Conservation (phyloP, 2,797 vertebrate genomes). For the Onychomys leucogaster region DNA sequence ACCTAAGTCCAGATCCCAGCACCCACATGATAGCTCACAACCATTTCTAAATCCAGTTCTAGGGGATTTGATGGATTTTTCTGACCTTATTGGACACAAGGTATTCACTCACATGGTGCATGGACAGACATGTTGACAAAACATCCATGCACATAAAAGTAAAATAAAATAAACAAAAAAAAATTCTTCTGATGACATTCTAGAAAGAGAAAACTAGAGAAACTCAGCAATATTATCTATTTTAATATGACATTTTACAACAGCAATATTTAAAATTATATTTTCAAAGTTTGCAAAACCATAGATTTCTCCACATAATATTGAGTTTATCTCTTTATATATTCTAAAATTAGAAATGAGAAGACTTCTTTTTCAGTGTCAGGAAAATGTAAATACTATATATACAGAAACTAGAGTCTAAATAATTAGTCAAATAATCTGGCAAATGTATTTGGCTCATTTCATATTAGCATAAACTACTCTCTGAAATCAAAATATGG, state of each 20-base stretch:
- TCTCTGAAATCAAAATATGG: background rate
- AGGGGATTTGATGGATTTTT: background rate
- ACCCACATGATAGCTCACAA: background rate
- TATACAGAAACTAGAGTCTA: background rate
- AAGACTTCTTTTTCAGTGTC: background rate
- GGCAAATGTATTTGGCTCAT: background rate
- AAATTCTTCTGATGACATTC: background rate
- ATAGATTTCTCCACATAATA: background rate
- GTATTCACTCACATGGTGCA: too few species aligned
- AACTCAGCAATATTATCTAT: background rate
- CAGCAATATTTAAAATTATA: background rate
- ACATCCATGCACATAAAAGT: background rate
- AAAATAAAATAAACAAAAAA: background rate
- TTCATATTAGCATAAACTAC: conserved; percentile 12
- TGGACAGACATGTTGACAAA: background rate
- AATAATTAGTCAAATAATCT: background rate
- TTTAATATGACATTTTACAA: background rate
- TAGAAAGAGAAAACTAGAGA: background rate
- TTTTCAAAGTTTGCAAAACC: conserved; percentile 26
- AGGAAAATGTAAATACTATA: conserved; percentile 21
- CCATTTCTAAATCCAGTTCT: background rate
- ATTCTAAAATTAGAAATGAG: conserved; percentile 51
- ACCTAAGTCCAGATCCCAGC: too few species aligned
- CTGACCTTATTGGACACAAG: background rate
- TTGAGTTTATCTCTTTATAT: background rate